These are phyloP conservation scores for Drosophila setosimentum DNA, from an alignment of 2,888 invertebrate species.

Conservation along the genomic window DNA sequence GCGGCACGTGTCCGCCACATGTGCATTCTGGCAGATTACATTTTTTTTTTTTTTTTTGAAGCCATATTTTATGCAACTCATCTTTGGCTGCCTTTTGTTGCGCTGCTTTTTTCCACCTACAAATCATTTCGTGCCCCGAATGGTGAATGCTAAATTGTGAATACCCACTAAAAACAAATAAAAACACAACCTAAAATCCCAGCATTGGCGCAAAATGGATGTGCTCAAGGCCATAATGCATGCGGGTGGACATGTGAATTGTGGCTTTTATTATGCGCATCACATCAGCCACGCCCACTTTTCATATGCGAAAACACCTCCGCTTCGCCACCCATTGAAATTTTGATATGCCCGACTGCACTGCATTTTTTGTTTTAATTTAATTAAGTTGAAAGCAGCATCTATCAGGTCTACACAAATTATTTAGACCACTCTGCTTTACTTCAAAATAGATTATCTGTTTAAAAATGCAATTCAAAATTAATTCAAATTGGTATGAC, in stretches of 20 bases:
- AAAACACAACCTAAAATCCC: slow-evolving; percentile 10
- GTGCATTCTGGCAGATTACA: slow-evolving; percentile 45
- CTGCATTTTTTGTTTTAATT: slow-evolving; percentile 11
- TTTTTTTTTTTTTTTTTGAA: slow-evolving; percentile 18
- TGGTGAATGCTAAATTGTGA: slow-evolving; percentile 27
- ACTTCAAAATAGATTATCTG: background rate
- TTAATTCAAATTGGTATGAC: background rate
- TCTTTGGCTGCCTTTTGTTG: slow-evolving; percentile 36
- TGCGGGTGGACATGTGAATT: slow-evolving; percentile 50
- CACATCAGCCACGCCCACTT: slow-evolving; percentile 22
- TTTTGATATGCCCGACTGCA: slow-evolving; percentile 16
- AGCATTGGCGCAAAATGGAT: slow-evolving; percentile 14
- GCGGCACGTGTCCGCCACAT: slow-evolving; percentile 34
- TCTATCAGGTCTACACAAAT: background rate
- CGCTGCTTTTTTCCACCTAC: slow-evolving; percentile 36
- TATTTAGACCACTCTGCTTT: background rate
- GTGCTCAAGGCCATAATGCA: slow-evolving; percentile 43
- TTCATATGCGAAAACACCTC: too few species aligned
- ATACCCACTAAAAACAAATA: background rate
- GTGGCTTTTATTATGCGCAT: slow-evolving; percentile 46
- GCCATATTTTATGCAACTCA: slow-evolving; percentile 56
- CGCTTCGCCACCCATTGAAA: background rate
- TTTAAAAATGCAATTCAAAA: background rate
- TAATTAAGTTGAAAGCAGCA: slow-evolving; percentile 14
- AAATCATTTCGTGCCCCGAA: slow-evolving; percentile 34